Conservation (phyloP, 2,113 vertebrate genomes). For the Chlamydotis undulata region DNA sequence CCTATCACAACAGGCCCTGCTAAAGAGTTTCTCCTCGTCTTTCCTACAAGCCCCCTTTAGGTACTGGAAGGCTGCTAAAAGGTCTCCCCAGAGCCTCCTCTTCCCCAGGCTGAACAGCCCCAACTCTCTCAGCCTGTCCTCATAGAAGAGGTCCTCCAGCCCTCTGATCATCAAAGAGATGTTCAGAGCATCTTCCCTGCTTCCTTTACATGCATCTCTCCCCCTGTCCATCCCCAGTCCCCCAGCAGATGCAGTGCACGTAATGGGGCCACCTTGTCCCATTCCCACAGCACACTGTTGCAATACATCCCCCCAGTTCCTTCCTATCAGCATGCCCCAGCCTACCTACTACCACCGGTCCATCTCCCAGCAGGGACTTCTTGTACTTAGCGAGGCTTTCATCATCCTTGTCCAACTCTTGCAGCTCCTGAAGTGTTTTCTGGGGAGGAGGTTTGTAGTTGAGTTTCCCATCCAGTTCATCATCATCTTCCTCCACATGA, state of each 20-base stretch:
- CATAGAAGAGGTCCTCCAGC: too few relatives aligned
- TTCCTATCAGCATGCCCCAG: background rate
- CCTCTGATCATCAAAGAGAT: too few relatives aligned
- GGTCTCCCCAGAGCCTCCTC: too few relatives aligned
- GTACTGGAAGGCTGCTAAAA: too few relatives aligned
- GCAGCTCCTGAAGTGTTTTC: slow-evolving; percentile 81
- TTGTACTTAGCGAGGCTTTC: slow-evolving; percentile 84
- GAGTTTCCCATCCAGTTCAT: slow-evolving; percentile 79
- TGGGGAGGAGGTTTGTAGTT: slow-evolving; percentile 85
- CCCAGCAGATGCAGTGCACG: background rate
- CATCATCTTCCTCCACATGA: slow-evolving; percentile 76
- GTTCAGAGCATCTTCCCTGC: background rate
- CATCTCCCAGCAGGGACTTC: slow-evolving; percentile 81
- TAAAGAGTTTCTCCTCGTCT: too few relatives aligned
- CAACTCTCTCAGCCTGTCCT: too few relatives aligned
- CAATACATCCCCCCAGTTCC: background rate
- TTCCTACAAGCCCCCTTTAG: too few relatives aligned
- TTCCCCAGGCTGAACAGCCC: too few relatives aligned
- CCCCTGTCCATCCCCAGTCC: background rate
- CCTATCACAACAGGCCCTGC: too few relatives aligned
- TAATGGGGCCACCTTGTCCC: background rate
- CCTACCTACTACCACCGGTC: slow-evolving; percentile 79
- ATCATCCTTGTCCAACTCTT: slow-evolving; percentile 84
- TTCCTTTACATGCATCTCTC: background rate
- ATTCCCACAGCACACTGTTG: background rate